Percentiles rank a stretch among this genome's conserved stretches.
These are phyloP conservation scores for Antigone vipio DNA, from an alignment of 2,113 vertebrate species.

Conservation along the genomic window DNA sequence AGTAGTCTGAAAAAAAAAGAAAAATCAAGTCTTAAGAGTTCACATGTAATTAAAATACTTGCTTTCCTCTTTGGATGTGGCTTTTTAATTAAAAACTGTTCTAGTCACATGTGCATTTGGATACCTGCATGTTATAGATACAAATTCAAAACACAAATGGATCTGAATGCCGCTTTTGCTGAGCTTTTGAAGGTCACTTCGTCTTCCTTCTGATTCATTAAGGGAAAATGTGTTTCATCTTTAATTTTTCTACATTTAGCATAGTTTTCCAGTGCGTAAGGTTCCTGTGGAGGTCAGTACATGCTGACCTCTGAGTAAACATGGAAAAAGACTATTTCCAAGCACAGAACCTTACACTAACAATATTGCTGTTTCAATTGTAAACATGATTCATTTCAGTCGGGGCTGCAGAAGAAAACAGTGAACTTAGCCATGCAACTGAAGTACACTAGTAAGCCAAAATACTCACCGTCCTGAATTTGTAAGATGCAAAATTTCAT, in stretches of 20 bases:
- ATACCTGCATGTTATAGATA: background rate
- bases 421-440: background rate
- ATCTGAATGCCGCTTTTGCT: background rate
- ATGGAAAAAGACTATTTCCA: background rate
- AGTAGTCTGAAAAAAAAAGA: background rate
- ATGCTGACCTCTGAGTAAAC: background rate
- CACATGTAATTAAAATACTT: background rate
- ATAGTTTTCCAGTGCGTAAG: background rate
- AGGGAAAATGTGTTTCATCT: background rate
- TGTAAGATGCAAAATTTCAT: background rate
- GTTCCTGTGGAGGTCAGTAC: background rate
- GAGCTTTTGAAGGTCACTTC: background rate
- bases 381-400: background rate
- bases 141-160: background rate
- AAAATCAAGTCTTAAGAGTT: background rate
- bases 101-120: accelerated
- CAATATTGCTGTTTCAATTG: background rate
- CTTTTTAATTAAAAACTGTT: background rate
- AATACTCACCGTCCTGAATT: background rate
- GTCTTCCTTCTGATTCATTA: background rate
- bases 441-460: background rate
- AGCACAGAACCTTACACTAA: background rate
- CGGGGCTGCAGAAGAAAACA: background rate
- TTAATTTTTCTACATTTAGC: background rate
- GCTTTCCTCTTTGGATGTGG: background rate